These are phyloP conservation scores for Aplysina aerophoba DNA, from an alignment of 37 sponge, comb jelly and placozoan genomes.

Conservation along the genomic window DNA sequence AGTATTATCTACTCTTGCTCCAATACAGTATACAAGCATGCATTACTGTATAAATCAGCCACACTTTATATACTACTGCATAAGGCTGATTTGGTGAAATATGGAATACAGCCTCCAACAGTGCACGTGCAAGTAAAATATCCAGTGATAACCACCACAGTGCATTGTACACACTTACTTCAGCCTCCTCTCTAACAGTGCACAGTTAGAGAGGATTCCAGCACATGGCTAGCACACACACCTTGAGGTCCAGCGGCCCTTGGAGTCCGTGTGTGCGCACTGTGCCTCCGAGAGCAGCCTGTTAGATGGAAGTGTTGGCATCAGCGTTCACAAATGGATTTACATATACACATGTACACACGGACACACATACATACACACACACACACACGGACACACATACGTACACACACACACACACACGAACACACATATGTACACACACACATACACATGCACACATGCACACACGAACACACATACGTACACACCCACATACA, in stretches of 20 bases:
- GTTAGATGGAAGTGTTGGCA: neutral
- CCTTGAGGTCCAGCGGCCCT: slow-evolving; percentile 83
- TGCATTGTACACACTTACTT: no score
- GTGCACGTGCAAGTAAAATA: no score
- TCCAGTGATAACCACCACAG: no score
- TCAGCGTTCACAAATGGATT: neutral
- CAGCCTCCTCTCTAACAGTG: no score
- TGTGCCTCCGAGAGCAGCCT: slow-evolving; percentile 89
- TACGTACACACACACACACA: neutral
- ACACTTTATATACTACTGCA: no score
- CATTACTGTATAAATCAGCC: no score
- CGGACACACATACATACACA: neutral
- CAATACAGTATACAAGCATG: no score
- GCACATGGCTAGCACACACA: slow-evolving; percentile 6
- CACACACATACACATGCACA: neutral
- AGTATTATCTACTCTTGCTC: no score
- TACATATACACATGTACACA: neutral
- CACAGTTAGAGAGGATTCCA: no score
- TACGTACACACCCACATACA: neutral
- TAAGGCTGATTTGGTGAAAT: no score
- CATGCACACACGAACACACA: neutral
- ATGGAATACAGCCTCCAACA: no score
- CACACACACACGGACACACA: neutral
- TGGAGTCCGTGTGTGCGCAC: slow-evolving; percentile 71
- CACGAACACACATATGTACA: neutral